Conservation (phyloP, 2,113 vertebrate genomes). For the Prolemur simus region DNA sequence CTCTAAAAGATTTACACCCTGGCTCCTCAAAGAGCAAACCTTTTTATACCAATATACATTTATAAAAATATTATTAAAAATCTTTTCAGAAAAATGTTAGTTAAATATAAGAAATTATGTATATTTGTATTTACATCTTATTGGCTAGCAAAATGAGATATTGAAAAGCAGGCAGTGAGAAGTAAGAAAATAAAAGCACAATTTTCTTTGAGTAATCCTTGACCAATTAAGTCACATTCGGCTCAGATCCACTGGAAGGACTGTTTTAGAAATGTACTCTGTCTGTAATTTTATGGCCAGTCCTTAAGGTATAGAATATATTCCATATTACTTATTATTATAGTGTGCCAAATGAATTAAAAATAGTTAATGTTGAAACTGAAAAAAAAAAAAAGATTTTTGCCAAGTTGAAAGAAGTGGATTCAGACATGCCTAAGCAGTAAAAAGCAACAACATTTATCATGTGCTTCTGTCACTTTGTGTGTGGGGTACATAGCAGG, state of each 20-base stretch:
- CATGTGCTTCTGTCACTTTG: not conserved
- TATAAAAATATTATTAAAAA: not conserved
- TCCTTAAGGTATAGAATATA: slow-evolving; percentile 68
- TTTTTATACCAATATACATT: not conserved
- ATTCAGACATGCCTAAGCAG: not conserved
- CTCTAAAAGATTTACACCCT: not conserved
- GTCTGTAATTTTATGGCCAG: slow-evolving; percentile 60
- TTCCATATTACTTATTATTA: slow-evolving; percentile 62
- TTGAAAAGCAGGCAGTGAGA: not conserved
- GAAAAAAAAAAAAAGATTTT: not conserved
- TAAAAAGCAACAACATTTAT: slow-evolving; percentile 33
- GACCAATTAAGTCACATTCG: slow-evolving; percentile 38
- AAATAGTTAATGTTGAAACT: slow-evolving; percentile 56
- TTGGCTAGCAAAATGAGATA: not conserved
- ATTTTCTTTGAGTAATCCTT: not conserved
- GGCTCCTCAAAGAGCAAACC: not conserved
- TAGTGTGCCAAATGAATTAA: slow-evolving; percentile 67
- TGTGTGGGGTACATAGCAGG: not conserved
- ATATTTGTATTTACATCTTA: not conserved
- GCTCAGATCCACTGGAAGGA: not conserved
- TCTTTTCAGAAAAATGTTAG: not conserved
- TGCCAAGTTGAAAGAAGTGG: slow-evolving; percentile 35
- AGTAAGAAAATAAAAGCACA: not conserved
- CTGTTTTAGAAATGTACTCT: slow-evolving; percentile 57
- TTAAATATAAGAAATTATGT: not conserved